Evolutionary conservation across 2,113 vertebrate genomes (phyloP), one percentile per base, ranked within the genome.

Genomic region (Thymallus thymallus): DNA sequence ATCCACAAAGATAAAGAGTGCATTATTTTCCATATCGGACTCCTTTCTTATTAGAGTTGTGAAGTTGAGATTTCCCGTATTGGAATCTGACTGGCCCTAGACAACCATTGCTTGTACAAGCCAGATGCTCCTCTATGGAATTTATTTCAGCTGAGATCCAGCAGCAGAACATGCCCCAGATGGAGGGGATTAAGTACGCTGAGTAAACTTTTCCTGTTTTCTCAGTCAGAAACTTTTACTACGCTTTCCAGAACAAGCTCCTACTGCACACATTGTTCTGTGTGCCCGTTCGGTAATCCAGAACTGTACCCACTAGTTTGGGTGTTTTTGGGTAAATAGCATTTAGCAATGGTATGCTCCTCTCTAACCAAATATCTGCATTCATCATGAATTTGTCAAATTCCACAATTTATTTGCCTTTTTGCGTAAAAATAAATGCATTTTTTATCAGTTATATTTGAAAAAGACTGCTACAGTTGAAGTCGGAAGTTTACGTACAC

Each of bases 261-360:
- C 70, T 63, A 24, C 1, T 20, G 23, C 48, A 76, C 72, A 74
- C 79, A 74, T 84, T 72, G 71, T 77, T 74, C 76, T 22, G 71
- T 2, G 26, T 26, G 26, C 26, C 26, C 2, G 26, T 26, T 26
- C 26, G 26, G 26, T 26, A 26, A 26, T 26, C 1, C 26, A 26
- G 55, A 16, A 29, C 60, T 48, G 26, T 35, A 73, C 83, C 72
- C 80, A 20, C 14, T 16, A 67, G 64, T n/a, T n/a, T 35, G 63
- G 13, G 51, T 56, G n/a, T 58, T 58, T 18, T 58, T 18, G 13
- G 56, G 16, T 5, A 22, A 58, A 29, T 16, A 14, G 12, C 22
- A 51, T 20, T 56, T 20, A 10, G 26, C 26, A 26, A 26, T 26
- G 26, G 26, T 26, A 26, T 26, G 26, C 26, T 26, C 26, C 26